These are phyloP conservation scores for Castor canadensis DNA, from an alignment of 2,113 vertebrate genomes.

Conservation along the genomic window DNA sequence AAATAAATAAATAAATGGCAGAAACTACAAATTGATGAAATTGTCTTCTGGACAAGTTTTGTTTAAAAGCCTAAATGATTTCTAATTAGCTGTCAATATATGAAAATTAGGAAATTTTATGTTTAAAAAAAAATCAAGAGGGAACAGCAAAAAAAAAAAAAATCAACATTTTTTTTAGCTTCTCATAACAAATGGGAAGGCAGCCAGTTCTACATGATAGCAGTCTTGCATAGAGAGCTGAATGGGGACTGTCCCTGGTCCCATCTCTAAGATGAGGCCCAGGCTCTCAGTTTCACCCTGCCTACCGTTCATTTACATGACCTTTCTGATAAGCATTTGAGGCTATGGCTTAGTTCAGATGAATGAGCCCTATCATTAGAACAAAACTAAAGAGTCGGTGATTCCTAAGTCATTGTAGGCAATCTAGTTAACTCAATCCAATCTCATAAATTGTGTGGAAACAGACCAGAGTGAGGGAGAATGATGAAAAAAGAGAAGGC, in stretches of 20 bases:
- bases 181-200: neutral
- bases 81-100: neutral
- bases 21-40: neutral
- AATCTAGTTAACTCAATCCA: neutral
- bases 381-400: neutral
- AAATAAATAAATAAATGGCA: neutral
- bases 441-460: neutral
- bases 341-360: neutral
- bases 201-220: rapidly evolving
- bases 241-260: too few relatives aligned
- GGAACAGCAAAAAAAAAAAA: too few relatives aligned
- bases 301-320: neutral
- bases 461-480: neutral
- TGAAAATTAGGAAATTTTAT: neutral
- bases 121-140: neutral
- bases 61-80: neutral
- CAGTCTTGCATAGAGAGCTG: neutral
- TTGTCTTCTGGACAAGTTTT: neutral
- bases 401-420: neutral
- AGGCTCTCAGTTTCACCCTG: neutral
- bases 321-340: neutral
- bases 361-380: neutral
- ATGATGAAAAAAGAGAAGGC: neutral
- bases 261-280: neutral
- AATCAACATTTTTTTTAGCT: neutral